Percentiles rank a stretch among this genome's conserved stretches.
These are phyloP conservation scores for Scaptomyza montana DNA, from an alignment of 1,140 invertebrate genomes.

Conservation along the genomic window DNA sequence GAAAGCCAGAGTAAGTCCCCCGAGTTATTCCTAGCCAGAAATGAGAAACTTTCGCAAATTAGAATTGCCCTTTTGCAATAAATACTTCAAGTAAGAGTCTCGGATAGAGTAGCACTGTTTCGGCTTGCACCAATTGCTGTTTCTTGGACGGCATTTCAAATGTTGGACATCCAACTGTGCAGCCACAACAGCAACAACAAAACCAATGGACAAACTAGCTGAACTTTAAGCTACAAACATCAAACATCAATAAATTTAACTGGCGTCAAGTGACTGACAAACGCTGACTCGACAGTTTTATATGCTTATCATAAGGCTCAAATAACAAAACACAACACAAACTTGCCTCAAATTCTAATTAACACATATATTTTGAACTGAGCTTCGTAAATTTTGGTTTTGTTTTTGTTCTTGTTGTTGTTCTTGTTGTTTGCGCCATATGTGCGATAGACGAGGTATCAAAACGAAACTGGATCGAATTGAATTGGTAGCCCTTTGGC, in stretches of 20 bases:
- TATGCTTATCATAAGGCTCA: conserved; percentile 5
- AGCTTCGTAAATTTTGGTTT: no score
- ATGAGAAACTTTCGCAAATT: no score
- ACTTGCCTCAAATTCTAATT: conserved; percentile 56
- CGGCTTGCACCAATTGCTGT: neutral
- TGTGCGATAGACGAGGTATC: conserved; percentile 51
- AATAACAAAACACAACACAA: conserved; percentile 7
- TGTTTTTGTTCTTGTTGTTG: no score
- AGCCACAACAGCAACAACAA: conserved; percentile 40
- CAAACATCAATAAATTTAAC: conserved; percentile 25
- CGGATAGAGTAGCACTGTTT: no score
- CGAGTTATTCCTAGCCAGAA: no score
- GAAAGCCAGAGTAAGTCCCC: no score
- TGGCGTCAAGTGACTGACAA: conserved; percentile 46
- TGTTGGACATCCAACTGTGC: conserved; percentile 41
- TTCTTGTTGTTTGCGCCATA: conserved; percentile 35
- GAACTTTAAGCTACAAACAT: conserved; percentile 26
- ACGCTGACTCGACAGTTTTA: conserved; percentile 40
- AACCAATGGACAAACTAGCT: conserved; percentile 39
- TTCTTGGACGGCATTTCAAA: conserved; percentile 17
- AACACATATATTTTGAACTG: conserved; percentile 65
- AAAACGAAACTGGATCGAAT: conserved; percentile 22
- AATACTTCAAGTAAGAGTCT: no score
- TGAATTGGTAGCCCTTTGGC: conserved; percentile 46
- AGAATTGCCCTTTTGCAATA: no score